Percentiles rank a stretch among this genome's conserved stretches.
Conservation (phyloP, 2,113 vertebrate genomes). For the Tachysurus fulvidraco region DNA sequence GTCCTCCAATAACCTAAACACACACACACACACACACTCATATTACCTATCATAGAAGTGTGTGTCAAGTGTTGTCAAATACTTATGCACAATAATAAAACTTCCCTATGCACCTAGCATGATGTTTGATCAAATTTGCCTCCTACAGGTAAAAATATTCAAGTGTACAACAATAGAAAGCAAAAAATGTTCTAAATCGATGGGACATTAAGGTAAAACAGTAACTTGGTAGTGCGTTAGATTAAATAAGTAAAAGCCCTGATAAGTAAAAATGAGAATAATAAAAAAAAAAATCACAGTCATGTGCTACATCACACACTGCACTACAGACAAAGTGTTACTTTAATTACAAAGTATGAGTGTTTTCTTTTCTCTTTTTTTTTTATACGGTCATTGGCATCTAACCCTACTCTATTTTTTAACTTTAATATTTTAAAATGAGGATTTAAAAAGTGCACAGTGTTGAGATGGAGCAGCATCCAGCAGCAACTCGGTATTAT, state of each 20-base stretch:
- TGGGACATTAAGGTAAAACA: not conserved
- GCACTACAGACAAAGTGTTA: not conserved
- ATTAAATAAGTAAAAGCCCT: not conserved
- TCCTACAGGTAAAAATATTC: constrained; percentile 24
- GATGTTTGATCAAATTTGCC: constrained; percentile 7
- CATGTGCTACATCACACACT: not conserved
- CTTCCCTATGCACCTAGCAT: not conserved
- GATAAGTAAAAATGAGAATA: too few relatives aligned
- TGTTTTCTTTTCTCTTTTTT: too few relatives aligned
- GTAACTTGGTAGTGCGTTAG: too few relatives aligned
- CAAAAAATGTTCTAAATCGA: not conserved
- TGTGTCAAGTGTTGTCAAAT: not conserved
- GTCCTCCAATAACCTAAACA: constrained; percentile 81
- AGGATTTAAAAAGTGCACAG: constrained; percentile 19
- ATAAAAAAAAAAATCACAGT: too few relatives aligned
- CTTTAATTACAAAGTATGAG: not conserved
- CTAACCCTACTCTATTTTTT: too few relatives aligned
- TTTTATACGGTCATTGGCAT: too few relatives aligned
- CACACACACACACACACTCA: constrained; percentile 43
- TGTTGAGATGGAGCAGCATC: not conserved
- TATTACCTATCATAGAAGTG: not conserved
- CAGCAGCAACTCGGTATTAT: constrained; percentile 9
- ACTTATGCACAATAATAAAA: not conserved
- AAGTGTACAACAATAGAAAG: not conserved
- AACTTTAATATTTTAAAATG: constrained; percentile 12